Percentiles rank a stretch among this genome's conserved stretches.
Conservation (phyloP, 2,113 vertebrate species). For the Herpailurus yagouaroundi region DNA sequence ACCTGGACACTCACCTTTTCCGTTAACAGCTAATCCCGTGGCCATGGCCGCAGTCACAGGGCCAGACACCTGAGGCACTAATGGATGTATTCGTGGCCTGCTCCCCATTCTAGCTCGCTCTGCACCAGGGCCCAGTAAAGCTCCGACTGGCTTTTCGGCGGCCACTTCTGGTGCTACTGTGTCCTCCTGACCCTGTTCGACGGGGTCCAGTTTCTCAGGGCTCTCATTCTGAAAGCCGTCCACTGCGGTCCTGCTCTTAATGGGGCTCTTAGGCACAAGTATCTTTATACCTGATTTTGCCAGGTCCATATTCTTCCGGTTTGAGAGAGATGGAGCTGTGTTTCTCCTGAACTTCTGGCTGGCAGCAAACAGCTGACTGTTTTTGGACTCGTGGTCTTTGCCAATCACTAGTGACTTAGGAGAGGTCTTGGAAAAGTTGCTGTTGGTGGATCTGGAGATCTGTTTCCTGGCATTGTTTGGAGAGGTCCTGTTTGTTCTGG, state of each 20-base stretch:
- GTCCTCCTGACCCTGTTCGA: slow-evolving; percentile 92
- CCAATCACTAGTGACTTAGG: slow-evolving; percentile 83
- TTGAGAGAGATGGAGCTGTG: slow-evolving; percentile 80
- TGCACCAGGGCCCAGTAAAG: slow-evolving; percentile 92
- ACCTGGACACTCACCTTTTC: slow-evolving; percentile 88
- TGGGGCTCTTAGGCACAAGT: slow-evolving; percentile 96
- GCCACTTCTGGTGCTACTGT: slow-evolving; percentile 94
- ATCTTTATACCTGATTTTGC: slow-evolving; percentile 97
- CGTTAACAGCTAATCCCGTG: slow-evolving; percentile 88
- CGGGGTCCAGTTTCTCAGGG: slow-evolving; percentile 91
- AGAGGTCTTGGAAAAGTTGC: slow-evolving; percentile 86
- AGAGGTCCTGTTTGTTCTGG: slow-evolving; percentile 91
- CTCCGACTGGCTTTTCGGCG: slow-evolving; percentile 91
- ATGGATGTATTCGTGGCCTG: slow-evolving; percentile 90
- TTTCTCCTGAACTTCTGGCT: slow-evolving; percentile 89
- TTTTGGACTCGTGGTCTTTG: slow-evolving; percentile 87
- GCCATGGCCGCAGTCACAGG: slow-evolving; percentile 90
- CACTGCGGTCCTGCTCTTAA: slow-evolving; percentile 91
- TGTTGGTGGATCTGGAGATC: slow-evolving; percentile 88
- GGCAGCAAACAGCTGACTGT: slow-evolving; percentile 83
- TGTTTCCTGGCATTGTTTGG: slow-evolving; percentile 91
- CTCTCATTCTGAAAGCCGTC: slow-evolving; percentile 94
- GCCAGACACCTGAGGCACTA: slow-evolving; percentile 86
- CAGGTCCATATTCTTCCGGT: slow-evolving; percentile 94
- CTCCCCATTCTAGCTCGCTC: slow-evolving; percentile 98